These are phyloP conservation scores for Amiota communis DNA, from an alignment of 2,888 invertebrate genomes.

Conservation along the genomic window DNA sequence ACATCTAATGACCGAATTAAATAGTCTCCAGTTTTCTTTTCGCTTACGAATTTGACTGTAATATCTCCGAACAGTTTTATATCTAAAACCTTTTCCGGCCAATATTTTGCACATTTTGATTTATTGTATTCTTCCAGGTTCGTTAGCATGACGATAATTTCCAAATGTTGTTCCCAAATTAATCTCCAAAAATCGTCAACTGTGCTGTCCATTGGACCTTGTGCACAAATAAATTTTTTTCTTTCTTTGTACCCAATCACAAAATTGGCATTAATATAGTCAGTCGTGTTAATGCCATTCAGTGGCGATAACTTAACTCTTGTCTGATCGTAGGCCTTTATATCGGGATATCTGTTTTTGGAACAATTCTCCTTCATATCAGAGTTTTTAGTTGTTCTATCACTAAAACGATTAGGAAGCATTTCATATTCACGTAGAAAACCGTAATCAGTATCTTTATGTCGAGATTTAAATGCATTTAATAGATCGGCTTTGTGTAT, in stretches of 20 bases:
- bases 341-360: conserved; percentile 94
- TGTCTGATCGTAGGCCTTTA: conserved; percentile 94
- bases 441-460: conserved; percentile 90
- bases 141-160: conserved; percentile 92
- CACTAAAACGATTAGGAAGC: conserved; percentile 88
- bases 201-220: conserved; percentile 92
- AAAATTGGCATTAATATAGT: conserved; percentile 94
- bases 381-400: conserved; percentile 89
- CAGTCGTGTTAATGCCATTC: conserved; percentile 86
- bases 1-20: conserved; percentile 82
- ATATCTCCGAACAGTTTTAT: conserved; percentile 86
- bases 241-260: conserved; percentile 92
- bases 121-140: conserved; percentile 95
- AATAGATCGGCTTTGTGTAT: conserved; percentile 83
- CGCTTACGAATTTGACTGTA: conserved; percentile 84
- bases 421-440: conserved; percentile 94
- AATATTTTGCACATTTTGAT: conserved; percentile 95
- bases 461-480: conserved; percentile 85
- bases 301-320: conserved; percentile 85
- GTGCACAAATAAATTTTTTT: conserved; percentile 93
- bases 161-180: conserved; percentile 94
- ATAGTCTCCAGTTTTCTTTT: conserved; percentile 85
- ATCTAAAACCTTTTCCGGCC: conserved; percentile 89
- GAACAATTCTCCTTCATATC: conserved; percentile 88
- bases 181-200: conserved; percentile 95